Evolutionary conservation across 2,797 vertebrate species (phyloP).

Genomic region (Thripadectes ignobilis): DNA sequence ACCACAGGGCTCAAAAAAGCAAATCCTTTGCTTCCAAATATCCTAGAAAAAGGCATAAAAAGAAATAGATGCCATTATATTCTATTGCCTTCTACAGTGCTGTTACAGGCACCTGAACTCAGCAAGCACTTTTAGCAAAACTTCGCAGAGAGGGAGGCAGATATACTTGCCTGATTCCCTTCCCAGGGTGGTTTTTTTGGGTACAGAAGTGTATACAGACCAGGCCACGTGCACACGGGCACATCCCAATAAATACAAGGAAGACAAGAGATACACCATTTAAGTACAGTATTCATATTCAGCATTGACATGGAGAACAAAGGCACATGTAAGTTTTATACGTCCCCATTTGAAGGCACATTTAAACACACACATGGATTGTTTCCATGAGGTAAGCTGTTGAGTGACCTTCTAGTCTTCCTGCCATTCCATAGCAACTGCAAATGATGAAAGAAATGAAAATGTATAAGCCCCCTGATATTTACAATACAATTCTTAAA

Average conservation of each 20-base stretch:
- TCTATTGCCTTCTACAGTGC: not conserved
- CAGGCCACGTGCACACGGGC: not conserved
- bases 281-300: not conserved
- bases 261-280: not conserved
- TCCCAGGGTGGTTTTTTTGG: not conserved
- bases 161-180: not conserved
- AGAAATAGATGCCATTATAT: not conserved
- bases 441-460: not conserved
- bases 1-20: not conserved
- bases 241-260: not conserved
- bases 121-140: not conserved
- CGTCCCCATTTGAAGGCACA: not conserved
- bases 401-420: not conserved
- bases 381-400: not conserved
- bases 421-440: not conserved
- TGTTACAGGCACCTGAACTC: not conserved
- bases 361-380: not conserved
- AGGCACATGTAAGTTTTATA: not conserved
- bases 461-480: not conserved
- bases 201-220: not conserved
- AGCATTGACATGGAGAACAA: not conserved
- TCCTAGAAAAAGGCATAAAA: not conserved
- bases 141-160: not conserved
- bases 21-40: not conserved
- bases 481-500: not conserved